Conservation (phyloP, 2,797 vertebrate species). For the Geotrypetes seraphini region DNA sequence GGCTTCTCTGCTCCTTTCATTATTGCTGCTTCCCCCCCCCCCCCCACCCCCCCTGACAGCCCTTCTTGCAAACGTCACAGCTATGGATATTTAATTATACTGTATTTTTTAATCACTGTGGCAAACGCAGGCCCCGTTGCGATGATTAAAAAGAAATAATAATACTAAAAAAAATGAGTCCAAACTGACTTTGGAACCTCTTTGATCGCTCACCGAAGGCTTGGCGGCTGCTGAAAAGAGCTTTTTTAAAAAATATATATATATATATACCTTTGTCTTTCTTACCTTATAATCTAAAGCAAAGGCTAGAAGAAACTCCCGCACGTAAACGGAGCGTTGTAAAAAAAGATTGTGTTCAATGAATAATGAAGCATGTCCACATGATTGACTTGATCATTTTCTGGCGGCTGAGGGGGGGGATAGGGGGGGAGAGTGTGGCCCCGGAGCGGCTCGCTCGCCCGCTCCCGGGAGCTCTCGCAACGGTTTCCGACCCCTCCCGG, state of each 20-base stretch:
- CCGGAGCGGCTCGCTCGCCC: constrained; percentile 78
- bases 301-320: constrained; percentile 72
- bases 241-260: too few species aligned
- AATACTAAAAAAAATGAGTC: too few species aligned
- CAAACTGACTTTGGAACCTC: constrained; percentile 67
- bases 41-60: constrained; percentile 72
- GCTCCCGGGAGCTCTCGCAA: constrained; percentile 63
- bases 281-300: constrained; percentile 75
- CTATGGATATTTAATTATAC: constrained; percentile 80
- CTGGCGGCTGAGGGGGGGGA: constrained; percentile 70
- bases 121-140: constrained; percentile 62
- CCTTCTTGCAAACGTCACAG: constrained; percentile 68
- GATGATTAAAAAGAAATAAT: constrained; percentile 48
- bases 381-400: constrained; percentile 91
- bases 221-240: constrained; percentile 25
- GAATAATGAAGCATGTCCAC: constrained; percentile 93
- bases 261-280: constrained; percentile 73
- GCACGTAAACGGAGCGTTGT: constrained; percentile 76
- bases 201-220: constrained; percentile 30
- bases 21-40: constrained; percentile 52
- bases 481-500: constrained; percentile 66
- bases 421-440: constrained; percentile 79
- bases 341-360: constrained; percentile 80
- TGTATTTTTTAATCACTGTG: constrained; percentile 78
- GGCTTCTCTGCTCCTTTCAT: constrained; percentile 59